Evolutionary conservation across 92 coral and sea anemone genomes (phyloP), one percentile per base, ranked within the genome.

Genomic region (Epizoanthus illoricatus): DNA sequence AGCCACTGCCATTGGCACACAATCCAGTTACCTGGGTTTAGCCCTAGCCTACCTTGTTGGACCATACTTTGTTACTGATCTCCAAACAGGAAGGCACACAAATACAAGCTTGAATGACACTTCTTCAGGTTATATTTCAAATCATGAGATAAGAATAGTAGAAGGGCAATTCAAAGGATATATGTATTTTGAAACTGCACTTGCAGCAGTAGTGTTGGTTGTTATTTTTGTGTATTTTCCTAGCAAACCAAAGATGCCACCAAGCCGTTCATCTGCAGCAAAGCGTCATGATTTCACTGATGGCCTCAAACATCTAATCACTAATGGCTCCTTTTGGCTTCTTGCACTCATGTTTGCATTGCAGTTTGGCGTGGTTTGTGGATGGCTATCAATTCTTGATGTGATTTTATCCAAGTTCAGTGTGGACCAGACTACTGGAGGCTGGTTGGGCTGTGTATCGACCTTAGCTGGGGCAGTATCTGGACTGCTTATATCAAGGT

Each of bases 241-340:
- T 6, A 78, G 92, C 33, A 91, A 81, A 67, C 97, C 97, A 23
- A 87, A 85, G 54, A 75, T 80, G 0, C 97, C 97, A 3, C 97
- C 97, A 54, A 90, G 94, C n/a, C 72, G 40, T 4, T 89, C 97
- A 19, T 84, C 94, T 7, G 47, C 81, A 20, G 70, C 15, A 4
- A 62, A 76, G 47, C 81, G 81, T 10, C 81, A 76, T 7, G 81
- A 76, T 7, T 61, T 76, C 20, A 13, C 65, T 7, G 81, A 76
- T 41, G 81, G 81, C 40, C 57, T 76, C 5, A 76, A 76, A 19
- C 70, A 54, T 43, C 20, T 76, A 56, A n/a, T 62, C 41, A 60
- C 70, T 7, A 19, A 76, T 19, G 28, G 69, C 9, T 62, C 81
- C 10, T 76, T 60, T 36, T 18, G 62, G 23, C 70, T 76, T 17